Evolutionary conservation across 2,797 vertebrate species (phyloP), one percentile per base, ranked within the genome.

Genomic region (Enoplosus armatus): DNA sequence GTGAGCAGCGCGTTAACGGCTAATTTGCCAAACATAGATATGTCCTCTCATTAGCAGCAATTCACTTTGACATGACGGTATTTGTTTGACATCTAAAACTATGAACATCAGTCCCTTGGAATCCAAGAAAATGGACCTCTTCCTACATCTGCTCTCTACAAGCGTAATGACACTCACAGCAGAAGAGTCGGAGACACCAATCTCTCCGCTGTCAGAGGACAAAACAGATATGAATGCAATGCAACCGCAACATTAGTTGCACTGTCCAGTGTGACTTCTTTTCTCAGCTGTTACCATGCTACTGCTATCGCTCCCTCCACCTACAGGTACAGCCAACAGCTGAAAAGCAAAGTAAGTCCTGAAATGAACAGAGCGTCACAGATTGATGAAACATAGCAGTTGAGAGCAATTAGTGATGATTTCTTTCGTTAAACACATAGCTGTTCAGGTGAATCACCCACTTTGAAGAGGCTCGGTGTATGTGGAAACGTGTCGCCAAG

Each of bases 261-360:
- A 45, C 39, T 63, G 75, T 72, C 70, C 59, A 62, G 26, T 43
- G 51, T 41, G 50, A 68, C 37, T 75, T 60, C 20, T 31, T 69
- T 73, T 72, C n/a, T 61, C 29, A 60, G 68, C 11, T 53, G 47
- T 59, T 33, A 33, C 24, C 59, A 5, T n/a, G 51, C 66, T 33
- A 14, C 45, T 35, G 33, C 33, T 35, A 39, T 45, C 10, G 43
- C 61, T 63, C 55, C n/a, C 5, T 59, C 62, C 64, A 39, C 77
- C 77, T 31, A 61, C 70, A 35, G 56, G 56, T 6, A 18, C 6
- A 20, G 58, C 48, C 58, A n/a, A 14, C 61, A 45, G 69, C 55
- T 35, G 22, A 35, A 73, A 55, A 10, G 43, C 59, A 62, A 8
- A 84, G 24, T 2, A n/a, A 33, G 9, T 71, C 61, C 50, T 48